Percentiles rank a stretch among this genome's conserved stretches.
These are phyloP conservation scores for Meghimatium bilineatum DNA, from an alignment of 2,888 invertebrate species.

Conservation along the genomic window DNA sequence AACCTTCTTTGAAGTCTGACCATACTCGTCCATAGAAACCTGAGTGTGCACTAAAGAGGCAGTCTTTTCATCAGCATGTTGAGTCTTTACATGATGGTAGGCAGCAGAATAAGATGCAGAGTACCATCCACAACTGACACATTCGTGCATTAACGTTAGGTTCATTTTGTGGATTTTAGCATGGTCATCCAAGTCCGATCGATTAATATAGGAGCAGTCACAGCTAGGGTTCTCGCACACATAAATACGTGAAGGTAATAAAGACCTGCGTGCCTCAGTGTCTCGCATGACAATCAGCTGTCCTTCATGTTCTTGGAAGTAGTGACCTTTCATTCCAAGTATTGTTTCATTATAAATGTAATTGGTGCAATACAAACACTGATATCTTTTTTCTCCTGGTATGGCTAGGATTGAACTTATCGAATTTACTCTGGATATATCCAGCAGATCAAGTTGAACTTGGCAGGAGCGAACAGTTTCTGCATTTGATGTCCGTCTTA, in stretches of 20 bases:
- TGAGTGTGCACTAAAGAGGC: slow-evolving; percentile 39
- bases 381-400: slow-evolving; percentile 49
- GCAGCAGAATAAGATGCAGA: slow-evolving; percentile 38
- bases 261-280: slow-evolving; percentile 56
- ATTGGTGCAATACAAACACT: slow-evolving; percentile 50
- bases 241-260: slow-evolving; percentile 57
- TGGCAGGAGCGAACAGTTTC: slow-evolving; percentile 16
- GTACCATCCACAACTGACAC: slow-evolving; percentile 45
- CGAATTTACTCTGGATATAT: slow-evolving; percentile 16
- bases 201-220: slow-evolving; percentile 45
- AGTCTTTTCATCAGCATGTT: slow-evolving; percentile 35
- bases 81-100: slow-evolving; percentile 21
- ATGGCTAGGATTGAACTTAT: slow-evolving; percentile 21
- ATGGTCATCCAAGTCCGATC: slow-evolving; percentile 32
- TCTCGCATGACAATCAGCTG: slow-evolving; percentile 61
- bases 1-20: slow-evolving; percentile 46
- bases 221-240: slow-evolving; percentile 60
- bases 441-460: slow-evolving; percentile 34
- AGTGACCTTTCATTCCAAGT: slow-evolving; percentile 60
- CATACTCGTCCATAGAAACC: slow-evolving; percentile 43
- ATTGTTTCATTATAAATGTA: slow-evolving; percentile 41
- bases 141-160: slow-evolving; percentile 39
- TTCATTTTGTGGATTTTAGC: slow-evolving; percentile 32
- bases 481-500: neutral
- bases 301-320: slow-evolving; percentile 54